Conservation (phyloP, 1,140 invertebrate species). For the Odontomachus brunneus region DNA sequence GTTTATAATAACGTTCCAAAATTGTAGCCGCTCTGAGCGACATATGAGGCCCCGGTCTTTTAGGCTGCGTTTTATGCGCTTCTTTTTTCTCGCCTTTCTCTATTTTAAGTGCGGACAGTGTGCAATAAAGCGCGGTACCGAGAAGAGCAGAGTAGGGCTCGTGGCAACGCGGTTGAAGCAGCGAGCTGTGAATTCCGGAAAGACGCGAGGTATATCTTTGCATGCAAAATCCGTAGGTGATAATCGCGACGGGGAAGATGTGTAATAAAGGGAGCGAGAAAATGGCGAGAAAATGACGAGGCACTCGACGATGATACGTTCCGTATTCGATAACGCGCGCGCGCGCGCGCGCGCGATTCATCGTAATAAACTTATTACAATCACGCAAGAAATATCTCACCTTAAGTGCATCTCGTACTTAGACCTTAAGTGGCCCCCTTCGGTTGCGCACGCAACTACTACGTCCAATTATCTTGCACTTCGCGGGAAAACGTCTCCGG, state of each 20-base stretch:
- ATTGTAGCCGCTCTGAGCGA: slow-evolving; percentile 1
- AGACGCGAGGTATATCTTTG: neutral
- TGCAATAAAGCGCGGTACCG: neutral
- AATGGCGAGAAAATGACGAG: neutral
- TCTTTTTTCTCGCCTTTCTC: slow-evolving; percentile 39
- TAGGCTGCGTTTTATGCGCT: slow-evolving; percentile 5
- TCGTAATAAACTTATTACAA: neutral
- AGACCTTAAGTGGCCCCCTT: neutral
- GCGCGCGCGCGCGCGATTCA: too few species aligned
- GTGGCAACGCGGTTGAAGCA: too few species aligned
- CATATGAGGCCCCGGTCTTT: slow-evolving; percentile 15
- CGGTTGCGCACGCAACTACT: neutral
- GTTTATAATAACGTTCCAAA: slow-evolving; percentile 2
- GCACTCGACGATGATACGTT: neutral
- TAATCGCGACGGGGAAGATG: neutral
- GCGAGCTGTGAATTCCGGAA: neutral
- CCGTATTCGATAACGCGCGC: neutral
- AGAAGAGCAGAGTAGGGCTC: neutral
- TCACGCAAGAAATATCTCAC: neutral
- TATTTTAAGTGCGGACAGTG: neutral
- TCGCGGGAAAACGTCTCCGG: neutral
- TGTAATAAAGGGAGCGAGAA: neutral
- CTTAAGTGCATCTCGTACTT: neutral
- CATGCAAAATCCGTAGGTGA: neutral
- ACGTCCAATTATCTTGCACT: neutral